A percentile compares a stretch with the other conserved stretches of the same genome.
Evolutionary conservation across 1,140 invertebrate species (phyloP).

Genomic region (Papilio polyxenes): DNA sequence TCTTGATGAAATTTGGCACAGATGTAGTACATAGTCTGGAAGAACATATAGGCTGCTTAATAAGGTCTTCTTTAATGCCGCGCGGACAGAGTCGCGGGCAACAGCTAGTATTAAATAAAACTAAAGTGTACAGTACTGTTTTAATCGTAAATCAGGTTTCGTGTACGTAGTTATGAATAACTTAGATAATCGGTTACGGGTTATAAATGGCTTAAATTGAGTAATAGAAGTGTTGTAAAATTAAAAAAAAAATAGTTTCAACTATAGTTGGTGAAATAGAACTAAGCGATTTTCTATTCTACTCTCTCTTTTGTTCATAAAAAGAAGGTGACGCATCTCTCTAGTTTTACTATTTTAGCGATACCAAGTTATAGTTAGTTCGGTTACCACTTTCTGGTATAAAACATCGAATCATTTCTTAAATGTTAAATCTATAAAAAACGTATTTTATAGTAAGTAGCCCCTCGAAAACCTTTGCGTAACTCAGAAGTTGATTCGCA

Average conservation of each 20-base stretch:
- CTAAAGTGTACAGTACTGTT: constrained; percentile 63
- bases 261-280: not conserved
- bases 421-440: not conserved
- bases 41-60: too few species aligned
- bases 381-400: not conserved
- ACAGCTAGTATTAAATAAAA: constrained; percentile 49
- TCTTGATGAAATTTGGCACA: too few species aligned
- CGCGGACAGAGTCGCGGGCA: too few species aligned
- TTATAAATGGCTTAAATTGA: constrained; percentile 44
- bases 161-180: constrained; percentile 73
- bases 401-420: not conserved
- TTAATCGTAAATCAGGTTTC: constrained; percentile 74
- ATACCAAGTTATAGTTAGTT: not conserved
- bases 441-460: not conserved
- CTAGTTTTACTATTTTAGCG: not conserved
- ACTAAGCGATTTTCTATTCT: not conserved
- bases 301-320: not conserved
- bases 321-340: not conserved
- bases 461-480: constrained; percentile 52
- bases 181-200: constrained; percentile 62
- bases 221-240: not conserved
- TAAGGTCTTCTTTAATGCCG: too few species aligned
- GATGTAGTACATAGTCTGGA: too few species aligned
- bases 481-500: constrained; percentile 60
- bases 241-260: not conserved